phyloP scores from a whole-genome alignment of 2,113 vertebrate genomes.

The Aegypius monachus region DNA sequence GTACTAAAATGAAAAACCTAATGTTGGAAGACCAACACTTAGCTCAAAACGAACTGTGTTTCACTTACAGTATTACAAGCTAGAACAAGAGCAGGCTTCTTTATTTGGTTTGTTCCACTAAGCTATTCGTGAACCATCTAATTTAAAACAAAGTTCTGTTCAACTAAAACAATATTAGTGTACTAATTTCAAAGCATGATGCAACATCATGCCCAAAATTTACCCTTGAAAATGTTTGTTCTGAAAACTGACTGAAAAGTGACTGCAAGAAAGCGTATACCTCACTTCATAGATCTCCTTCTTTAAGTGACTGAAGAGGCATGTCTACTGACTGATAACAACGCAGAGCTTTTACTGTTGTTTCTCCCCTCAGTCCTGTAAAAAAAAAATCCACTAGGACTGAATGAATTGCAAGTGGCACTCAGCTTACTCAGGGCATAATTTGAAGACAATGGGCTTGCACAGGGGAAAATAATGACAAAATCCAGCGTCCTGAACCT shows the following conservation, averaged over 20 bases:
- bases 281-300: neutral
- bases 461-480: neutral
- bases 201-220: neutral
- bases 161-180: neutral
- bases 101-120: neutral
- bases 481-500: neutral
- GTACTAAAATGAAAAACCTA: neutral
- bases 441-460: neutral
- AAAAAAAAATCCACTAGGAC: neutral
- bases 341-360: neutral
- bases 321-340: neutral
- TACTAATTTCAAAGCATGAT: neutral
- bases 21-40: neutral
- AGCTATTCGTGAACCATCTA: neutral
- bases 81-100: neutral
- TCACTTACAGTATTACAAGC: slow-evolving; percentile 54
- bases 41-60: neutral
- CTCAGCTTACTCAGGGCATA: neutral
- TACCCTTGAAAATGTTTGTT: neutral
- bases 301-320: neutral
- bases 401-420: neutral
- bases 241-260: neutral
- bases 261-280: neutral
- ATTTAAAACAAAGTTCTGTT: neutral
- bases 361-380: neutral